Conservation (phyloP, 1,140 invertebrate species). For the Bombyx mandarina region DNA sequence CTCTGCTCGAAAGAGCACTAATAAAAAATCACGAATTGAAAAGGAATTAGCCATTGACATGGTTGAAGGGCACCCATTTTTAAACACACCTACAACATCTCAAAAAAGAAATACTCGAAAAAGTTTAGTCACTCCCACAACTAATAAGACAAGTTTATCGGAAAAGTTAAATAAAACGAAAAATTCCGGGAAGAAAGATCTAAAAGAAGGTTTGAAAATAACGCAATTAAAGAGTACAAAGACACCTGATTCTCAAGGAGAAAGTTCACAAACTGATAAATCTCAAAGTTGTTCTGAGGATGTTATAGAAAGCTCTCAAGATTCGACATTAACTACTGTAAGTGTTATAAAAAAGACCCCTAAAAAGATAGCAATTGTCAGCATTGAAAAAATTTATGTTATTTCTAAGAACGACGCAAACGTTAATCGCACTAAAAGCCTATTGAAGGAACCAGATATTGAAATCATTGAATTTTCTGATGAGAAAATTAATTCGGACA, state of each 20-base stretch:
- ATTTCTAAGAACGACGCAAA: background rate
- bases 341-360: conserved; percentile 32
- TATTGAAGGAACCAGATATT: conserved; percentile 5
- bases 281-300: conserved; percentile 41
- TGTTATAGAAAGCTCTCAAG: conserved; percentile 68
- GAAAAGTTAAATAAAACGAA: conserved; percentile 34
- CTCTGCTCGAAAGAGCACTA: conserved; percentile 28
- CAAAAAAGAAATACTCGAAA: conserved; percentile 44
- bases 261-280: background rate
- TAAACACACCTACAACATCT: conserved; percentile 20
- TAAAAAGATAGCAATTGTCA: conserved; percentile 29
- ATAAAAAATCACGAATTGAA: conserved; percentile 49
- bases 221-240: conserved; percentile 9
- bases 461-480: conserved; percentile 1
- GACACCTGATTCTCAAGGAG: background rate
- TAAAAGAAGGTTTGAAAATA: conserved; percentile 17
- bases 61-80: conserved; percentile 61
- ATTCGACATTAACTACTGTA: conserved; percentile 50
- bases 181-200: conserved; percentile 15
- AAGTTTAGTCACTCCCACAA: conserved; percentile 16
- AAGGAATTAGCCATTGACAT: conserved; percentile 61
- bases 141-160: conserved; percentile 27
- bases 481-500: background rate
- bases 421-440: conserved; percentile 12
- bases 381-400: conserved; percentile 13